Evolutionary conservation across 2,888 invertebrate genomes (phyloP).

Genomic region (Parnassius glacialis): DNA sequence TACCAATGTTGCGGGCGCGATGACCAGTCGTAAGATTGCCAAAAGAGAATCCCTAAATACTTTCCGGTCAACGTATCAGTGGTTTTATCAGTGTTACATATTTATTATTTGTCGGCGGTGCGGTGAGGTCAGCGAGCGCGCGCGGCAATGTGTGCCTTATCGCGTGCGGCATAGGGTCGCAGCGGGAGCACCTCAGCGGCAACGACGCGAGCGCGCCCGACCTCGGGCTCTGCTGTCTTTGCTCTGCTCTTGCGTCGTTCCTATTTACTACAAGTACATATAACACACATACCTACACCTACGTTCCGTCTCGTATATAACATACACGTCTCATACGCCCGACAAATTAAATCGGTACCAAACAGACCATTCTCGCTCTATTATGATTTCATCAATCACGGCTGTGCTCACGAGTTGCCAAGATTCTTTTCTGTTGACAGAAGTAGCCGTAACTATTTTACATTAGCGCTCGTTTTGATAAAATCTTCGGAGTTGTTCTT

Average conservation of each 20-base stretch:
- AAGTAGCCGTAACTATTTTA: conserved; percentile 9
- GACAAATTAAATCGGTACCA: conserved; percentile 8
- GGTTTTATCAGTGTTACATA: conserved; percentile 79
- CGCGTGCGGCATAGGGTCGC: conserved; percentile 70
- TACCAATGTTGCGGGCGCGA: conserved; percentile 48
- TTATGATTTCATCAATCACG: conserved; percentile 15
- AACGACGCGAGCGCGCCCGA: conserved; percentile 52
- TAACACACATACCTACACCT: conserved; percentile 32
- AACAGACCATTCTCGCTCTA: conserved; percentile 11
- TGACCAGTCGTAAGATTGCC: conserved; percentile 57
- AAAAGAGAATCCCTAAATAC: conserved; percentile 70
- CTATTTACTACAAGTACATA: conserved; percentile 38
- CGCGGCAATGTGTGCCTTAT: conserved; percentile 72
- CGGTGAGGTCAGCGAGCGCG: conserved; percentile 73
- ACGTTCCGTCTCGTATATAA: conserved; percentile 27
- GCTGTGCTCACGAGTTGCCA: conserved; percentile 16
- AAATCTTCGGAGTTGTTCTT: conserved; percentile 3
- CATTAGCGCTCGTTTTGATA: not conserved
- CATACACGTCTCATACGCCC: conserved; percentile 4
- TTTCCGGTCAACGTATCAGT: conserved; percentile 75
- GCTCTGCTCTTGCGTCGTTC: conserved; percentile 73
- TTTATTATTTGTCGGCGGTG: conserved; percentile 78
- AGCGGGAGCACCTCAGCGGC: conserved; percentile 38
- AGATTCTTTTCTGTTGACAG: conserved; percentile 17
- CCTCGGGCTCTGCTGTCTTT: conserved; percentile 66